These are phyloP conservation scores for Halocaridina rubra DNA, from an alignment of 2,888 invertebrate genomes.

Conservation along the genomic window DNA sequence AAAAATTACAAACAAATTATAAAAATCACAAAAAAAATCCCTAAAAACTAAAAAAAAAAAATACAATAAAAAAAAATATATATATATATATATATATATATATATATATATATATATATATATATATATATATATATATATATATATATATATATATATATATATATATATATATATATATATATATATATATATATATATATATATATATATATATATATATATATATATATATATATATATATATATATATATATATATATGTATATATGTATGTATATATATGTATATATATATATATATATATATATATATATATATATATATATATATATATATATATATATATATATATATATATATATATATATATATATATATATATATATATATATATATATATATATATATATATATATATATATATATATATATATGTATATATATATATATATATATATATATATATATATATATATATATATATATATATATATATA, in stretches of 20 bases:
- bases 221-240: slow-evolving; percentile 29
- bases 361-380: background rate
- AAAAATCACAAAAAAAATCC: no score
- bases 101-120: slow-evolving; percentile 27
- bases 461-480: background rate
- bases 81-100: slow-evolving; percentile 10
- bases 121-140: slow-evolving; percentile 31
- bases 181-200: slow-evolving; percentile 25
- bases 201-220: slow-evolving; percentile 29
- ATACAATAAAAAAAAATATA: background rate
- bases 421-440: background rate
- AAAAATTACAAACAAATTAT: no score
- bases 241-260: background rate
- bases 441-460: background rate
- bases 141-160: slow-evolving; percentile 18
- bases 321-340: background rate
- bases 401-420: background rate
- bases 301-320: background rate
- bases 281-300: background rate
- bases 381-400: background rate
- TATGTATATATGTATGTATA: background rate
- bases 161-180: slow-evolving; percentile 13
- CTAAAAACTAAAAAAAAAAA: background rate
- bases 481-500: background rate
- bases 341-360: background rate